Evolutionary conservation across 2,113 vertebrate species (phyloP).

Genomic region (Uropsilus gracilis): DNA sequence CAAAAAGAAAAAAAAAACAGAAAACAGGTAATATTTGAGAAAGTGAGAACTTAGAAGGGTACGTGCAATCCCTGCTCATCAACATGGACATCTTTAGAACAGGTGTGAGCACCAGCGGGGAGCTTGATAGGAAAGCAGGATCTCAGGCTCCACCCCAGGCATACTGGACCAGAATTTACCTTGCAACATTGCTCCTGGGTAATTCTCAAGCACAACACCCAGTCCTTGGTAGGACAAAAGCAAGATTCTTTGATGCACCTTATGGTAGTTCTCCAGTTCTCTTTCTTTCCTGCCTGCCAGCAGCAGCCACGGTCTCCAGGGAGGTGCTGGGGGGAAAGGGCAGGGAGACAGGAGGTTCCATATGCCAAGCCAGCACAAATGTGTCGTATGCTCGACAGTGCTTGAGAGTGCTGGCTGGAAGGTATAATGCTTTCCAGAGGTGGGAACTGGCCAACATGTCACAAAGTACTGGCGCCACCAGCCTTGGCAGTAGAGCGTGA

Average conservation of each 20-base stretch:
- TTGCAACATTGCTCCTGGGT: too few relatives aligned
- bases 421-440: slow-evolving; percentile 22
- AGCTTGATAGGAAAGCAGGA: too few relatives aligned
- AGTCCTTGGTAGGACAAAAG: not conserved
- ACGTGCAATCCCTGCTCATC: too few relatives aligned
- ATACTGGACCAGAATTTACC: too few relatives aligned
- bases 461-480: not conserved
- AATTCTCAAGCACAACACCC: too few relatives aligned
- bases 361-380: not conserved
- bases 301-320: not conserved
- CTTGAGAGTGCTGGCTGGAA: not conserved
- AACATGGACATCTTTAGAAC: too few relatives aligned
- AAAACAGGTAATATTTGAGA: not conserved
- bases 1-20: not conserved
- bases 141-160: too few relatives aligned
- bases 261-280: not conserved
- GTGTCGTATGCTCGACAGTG: not conserved
- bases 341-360: not conserved
- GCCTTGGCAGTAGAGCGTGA: not conserved
- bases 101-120: too few relatives aligned
- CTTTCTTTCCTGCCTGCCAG: not conserved
- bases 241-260: not conserved
- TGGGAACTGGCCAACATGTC: not conserved
- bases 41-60: not conserved
- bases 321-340: not conserved